phyloP scores from a whole-genome alignment of 2,113 vertebrate species.

The Brachyistius frenatus region DNA sequence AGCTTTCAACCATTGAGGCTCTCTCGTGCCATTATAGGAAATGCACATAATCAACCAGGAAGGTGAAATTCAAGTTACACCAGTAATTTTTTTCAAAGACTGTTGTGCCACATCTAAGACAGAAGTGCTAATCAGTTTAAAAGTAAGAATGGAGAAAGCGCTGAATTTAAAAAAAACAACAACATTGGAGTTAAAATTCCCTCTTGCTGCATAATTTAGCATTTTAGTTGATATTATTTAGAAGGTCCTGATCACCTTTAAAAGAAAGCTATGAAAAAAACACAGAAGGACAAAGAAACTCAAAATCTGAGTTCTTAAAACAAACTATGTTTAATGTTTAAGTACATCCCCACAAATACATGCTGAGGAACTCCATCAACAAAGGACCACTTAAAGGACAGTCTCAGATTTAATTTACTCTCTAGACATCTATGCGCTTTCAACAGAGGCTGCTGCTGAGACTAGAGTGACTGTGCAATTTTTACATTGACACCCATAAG shows the following conservation, averaged over 20 bases:
- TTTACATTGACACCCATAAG: slow-evolving; percentile 25
- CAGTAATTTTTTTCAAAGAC: slow-evolving; percentile 14
- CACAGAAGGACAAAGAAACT: neutral
- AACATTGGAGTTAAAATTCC: slow-evolving; percentile 2
- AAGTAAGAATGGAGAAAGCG: slow-evolving; percentile 1
- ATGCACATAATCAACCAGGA: neutral
- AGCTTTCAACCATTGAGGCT: slow-evolving; percentile 32
- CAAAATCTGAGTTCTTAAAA: neutral
- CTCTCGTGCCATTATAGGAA: slow-evolving; percentile 22
- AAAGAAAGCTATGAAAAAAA: neutral
- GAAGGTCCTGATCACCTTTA: neutral
- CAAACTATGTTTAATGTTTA: neutral
- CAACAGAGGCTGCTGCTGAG: slow-evolving; percentile 23
- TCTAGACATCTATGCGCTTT: slow-evolving; percentile 22
- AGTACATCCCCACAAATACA: neutral
- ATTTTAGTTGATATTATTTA: slow-evolving; percentile 8
- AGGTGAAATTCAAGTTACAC: slow-evolving; percentile 27
- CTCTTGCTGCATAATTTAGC: slow-evolving; percentile 30
- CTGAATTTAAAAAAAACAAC: slow-evolving; percentile 40
- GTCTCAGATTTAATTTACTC: slow-evolving; percentile 18
- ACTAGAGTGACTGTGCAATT: slow-evolving; percentile 14
- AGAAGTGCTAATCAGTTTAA: slow-evolving; percentile 18
- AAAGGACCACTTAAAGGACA: slow-evolving; percentile 2
- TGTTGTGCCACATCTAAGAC: slow-evolving; percentile 18
- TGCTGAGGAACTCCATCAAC: slow-evolving; percentile 4